Conservation (phyloP, 1,140 invertebrate genomes). For the Diabrotica virgifera region DNA sequence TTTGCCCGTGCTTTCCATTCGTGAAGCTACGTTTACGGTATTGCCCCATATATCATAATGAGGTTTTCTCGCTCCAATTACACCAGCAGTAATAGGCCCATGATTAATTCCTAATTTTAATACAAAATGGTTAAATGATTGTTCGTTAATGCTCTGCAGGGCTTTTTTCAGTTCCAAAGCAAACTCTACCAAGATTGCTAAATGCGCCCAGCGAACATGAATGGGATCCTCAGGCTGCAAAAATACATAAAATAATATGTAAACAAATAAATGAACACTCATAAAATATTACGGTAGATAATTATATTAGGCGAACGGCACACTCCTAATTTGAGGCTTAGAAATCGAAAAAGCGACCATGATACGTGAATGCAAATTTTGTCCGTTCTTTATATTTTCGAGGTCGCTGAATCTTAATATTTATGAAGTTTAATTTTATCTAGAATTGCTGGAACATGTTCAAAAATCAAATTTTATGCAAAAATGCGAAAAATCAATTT, state of each 20-base stretch:
- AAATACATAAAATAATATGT: neutral
- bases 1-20: slow-evolving; percentile 96
- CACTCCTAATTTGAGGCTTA: no score
- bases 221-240: slow-evolving; percentile 65
- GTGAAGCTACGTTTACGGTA: slow-evolving; percentile 91
- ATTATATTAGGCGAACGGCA: no score
- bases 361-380: no score
- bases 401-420: no score
- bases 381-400: no score
- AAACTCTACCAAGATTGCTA: slow-evolving; percentile 84
- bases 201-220: slow-evolving; percentile 76
- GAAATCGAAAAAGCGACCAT: no score
- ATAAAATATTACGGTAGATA: no score
- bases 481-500: no score
- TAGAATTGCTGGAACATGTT: no score
- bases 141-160: slow-evolving; percentile 87
- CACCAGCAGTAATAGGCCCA: slow-evolving; percentile 90
- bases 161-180: slow-evolving; percentile 86
- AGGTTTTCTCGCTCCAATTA: slow-evolving; percentile 91
- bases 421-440: no score
- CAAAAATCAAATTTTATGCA: no score
- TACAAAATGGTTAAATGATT: slow-evolving; percentile 94
- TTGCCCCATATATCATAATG: slow-evolving; percentile 98
- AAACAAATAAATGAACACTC: no score
- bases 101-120: slow-evolving; percentile 95